Base-by-base conservation (phyloP, 2,888 invertebrate genomes). In the Pristionchus japonicus region DNA sequence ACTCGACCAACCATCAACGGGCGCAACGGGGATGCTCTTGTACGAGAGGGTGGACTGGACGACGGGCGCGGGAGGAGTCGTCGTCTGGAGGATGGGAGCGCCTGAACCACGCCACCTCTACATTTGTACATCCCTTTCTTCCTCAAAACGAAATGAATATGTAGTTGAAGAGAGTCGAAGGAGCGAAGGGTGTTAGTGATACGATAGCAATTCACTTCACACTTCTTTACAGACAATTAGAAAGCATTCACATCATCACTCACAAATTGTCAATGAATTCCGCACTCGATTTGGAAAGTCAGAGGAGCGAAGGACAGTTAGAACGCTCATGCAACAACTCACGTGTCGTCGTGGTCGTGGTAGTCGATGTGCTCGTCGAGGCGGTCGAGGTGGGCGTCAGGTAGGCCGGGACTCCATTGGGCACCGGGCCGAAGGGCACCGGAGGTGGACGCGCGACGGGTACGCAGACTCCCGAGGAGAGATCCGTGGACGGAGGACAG, bases 401-500 rank as follows among this genome's bases (percentile, higher is more conserved):
- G 49, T 57, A 67, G 27, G 83, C 82, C 6, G 84, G 52, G 20
- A 77, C 40, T 6, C 70, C 86, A 15, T 86, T 74, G 1, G 86
- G 57, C 47, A 86, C 82, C 64, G 80, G 85, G 37, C 64, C 86
- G 43, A 80, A 70, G 1, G 74, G 86, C 17, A 57, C 64, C 20
- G 89, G 89, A 0, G 83, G 27, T 0, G 83, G 77, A 1, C 82
- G 49, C 43, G 70, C 40, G 27, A 91, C 88, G 67, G 89, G 84
- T 83, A 91, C 89, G 86, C 93, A 93, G 88, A 90, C 91, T 61
- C 92, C 93, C 85, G 91, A 91, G 83, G 88, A 89, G 64, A 94
- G 90, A 82, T 93, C 93, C 70, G 93, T 94, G 82, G 92, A 91
- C 74, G 92, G 88, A 9, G 93, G 93, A 86, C 94, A 94, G 57